Evolutionary conservation across 1,140 invertebrate genomes (phyloP).

Genomic region (Meteorus sp.): DNA sequence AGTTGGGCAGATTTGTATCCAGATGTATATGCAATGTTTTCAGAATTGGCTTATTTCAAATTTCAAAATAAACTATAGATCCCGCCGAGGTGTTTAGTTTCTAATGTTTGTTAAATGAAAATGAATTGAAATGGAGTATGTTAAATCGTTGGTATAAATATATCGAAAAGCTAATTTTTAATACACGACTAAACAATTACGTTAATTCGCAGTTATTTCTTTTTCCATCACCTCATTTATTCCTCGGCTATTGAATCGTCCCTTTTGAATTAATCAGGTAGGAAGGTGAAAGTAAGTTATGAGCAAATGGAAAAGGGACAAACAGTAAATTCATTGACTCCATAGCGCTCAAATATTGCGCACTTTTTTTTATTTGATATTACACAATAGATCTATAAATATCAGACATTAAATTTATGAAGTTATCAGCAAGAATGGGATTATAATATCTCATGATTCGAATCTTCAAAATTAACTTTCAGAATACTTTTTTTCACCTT

Average conservation of each 20-base stretch:
- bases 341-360: background rate
- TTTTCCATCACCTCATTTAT: constrained; percentile 8
- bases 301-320: constrained; percentile 7
- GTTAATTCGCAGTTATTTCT: constrained; percentile 16
- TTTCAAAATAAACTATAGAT: constrained; percentile 12
- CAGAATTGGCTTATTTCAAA: constrained; percentile 9
- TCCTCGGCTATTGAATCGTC: constrained; percentile 17
- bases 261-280: too few species aligned
- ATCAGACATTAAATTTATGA: background rate
- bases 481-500: too few species aligned
- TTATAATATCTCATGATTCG: too few species aligned
- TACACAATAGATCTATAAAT: constrained; percentile 1
- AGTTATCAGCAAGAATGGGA: too few species aligned
- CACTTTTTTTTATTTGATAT: background rate
- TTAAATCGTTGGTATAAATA: constrained; percentile 48
- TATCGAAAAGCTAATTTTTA: constrained; percentile 42
- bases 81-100: constrained; percentile 6
- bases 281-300: constrained; percentile 16
- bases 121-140: constrained; percentile 33
- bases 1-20: constrained; percentile 12
- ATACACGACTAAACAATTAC: constrained; percentile 27
- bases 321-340: background rate
- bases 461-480: too few species aligned
- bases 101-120: constrained; percentile 30
- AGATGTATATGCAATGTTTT: background rate